phyloP scores from a whole-genome alignment of 1,140 invertebrate species.

The Vanessa atalanta region DNA sequence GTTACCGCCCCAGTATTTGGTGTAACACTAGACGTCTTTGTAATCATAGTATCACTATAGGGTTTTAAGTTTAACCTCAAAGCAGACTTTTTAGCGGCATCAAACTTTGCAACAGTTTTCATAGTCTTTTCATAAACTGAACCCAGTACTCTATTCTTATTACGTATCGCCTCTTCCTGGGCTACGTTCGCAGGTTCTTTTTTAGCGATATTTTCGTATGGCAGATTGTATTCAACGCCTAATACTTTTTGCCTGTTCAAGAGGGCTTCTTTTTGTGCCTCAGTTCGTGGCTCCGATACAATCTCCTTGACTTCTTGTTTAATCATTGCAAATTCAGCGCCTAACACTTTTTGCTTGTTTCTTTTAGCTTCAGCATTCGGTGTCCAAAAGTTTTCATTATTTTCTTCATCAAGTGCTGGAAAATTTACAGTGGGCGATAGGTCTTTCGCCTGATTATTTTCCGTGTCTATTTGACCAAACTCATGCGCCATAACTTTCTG shows the following conservation, averaged over 20 bases:
- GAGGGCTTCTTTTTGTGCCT: conserved; percentile 68
- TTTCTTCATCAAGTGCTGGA: conserved; percentile 59
- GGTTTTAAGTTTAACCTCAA: conserved; percentile 75
- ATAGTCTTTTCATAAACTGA: conserved; percentile 50
- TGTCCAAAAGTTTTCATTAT: conserved; percentile 54
- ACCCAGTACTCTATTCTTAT: conserved; percentile 49
- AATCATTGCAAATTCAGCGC: conserved; percentile 51
- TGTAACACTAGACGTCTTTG: conserved; percentile 39
- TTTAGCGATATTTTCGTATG: conserved; percentile 39
- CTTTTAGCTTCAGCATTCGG: conserved; percentile 57
- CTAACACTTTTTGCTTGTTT: conserved; percentile 66
- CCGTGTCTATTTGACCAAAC: conserved; percentile 61
- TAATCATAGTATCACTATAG: conserved; percentile 45
- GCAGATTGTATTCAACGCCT: conserved; percentile 68
- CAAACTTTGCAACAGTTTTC: conserved; percentile 36
- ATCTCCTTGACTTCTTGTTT: conserved; percentile 34
- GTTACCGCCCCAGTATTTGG: conserved; percentile 61
- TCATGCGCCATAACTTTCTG: conserved; percentile 72
- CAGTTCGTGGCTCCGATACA: conserved; percentile 52
- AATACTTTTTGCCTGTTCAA: conserved; percentile 67
- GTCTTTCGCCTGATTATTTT: conserved; percentile 62
- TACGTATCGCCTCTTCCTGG: conserved; percentile 60
- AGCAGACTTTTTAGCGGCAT: conserved; percentile 53
- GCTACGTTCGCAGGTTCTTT: conserved; percentile 60
- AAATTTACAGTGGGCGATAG: conserved; percentile 38